Evolutionary conservation across 2,888 invertebrate genomes (phyloP).

Genomic region (Smittia aterrima): DNA sequence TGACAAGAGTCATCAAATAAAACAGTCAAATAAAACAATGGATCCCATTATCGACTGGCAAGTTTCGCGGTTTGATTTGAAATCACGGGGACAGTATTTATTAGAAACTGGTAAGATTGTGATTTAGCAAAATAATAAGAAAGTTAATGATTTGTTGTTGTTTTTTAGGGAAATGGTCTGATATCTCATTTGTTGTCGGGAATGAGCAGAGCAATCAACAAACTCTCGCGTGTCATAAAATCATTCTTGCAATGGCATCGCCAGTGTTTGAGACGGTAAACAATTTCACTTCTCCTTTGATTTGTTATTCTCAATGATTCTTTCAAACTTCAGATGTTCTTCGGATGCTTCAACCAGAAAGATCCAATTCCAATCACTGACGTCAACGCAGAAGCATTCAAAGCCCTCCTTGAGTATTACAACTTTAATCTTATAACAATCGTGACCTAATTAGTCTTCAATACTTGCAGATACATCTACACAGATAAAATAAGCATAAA

Average conservation of each 20-base stretch:
- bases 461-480: constrained; percentile 80
- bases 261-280: constrained; percentile 87
- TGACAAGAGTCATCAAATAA: no score
- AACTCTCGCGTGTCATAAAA: constrained; percentile 73
- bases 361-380: constrained; percentile 78
- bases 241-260: constrained; percentile 81
- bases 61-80: constrained; percentile 66
- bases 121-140: background rate
- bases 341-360: constrained; percentile 17
- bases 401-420: constrained; percentile 74
- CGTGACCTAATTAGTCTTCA: constrained; percentile 52
- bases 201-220: constrained; percentile 58
- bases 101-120: constrained; percentile 48
- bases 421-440: constrained; percentile 53
- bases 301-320: no score
- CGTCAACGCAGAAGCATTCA: constrained; percentile 83
- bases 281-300: no score
- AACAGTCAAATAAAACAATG: background rate
- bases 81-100: constrained; percentile 70
- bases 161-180: constrained; percentile 33
- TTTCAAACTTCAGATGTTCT: no score
- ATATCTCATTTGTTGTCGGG: constrained; percentile 15
- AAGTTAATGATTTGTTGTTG: background rate
- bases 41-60: constrained; percentile 72
- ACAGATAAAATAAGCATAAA: constrained; percentile 76